phyloP scores from a whole-genome alignment of 1,140 invertebrate genomes.

The Conus betulinus region DNA sequence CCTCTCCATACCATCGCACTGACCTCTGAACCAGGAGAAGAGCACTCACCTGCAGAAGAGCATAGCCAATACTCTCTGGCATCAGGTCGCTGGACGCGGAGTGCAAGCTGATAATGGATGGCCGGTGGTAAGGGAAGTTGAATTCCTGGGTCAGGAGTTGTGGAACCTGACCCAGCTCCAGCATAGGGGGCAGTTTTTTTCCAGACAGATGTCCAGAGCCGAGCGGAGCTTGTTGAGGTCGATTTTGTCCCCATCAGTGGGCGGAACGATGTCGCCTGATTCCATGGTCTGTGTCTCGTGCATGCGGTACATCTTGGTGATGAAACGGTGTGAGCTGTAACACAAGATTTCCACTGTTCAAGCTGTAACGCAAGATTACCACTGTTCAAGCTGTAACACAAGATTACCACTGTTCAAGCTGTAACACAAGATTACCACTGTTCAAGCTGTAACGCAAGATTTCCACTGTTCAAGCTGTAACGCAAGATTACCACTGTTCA shows the following conservation, averaged over 20 bases:
- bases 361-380: too few relatives aligned
- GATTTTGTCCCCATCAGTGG: slow-evolving; percentile 30
- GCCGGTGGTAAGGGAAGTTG: slow-evolving; percentile 71
- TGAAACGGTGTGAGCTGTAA: slow-evolving; percentile 62
- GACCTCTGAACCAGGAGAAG: too few relatives aligned
- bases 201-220: slow-evolving; percentile 70
- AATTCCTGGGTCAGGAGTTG: slow-evolving; percentile 57
- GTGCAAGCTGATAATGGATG: slow-evolving; percentile 66
- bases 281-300: slow-evolving; percentile 72
- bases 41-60: slow-evolving; percentile 67
- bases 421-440: too few relatives aligned
- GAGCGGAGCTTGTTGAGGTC: slow-evolving; percentile 65
- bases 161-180: slow-evolving; percentile 67
- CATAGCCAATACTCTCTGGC: slow-evolving; percentile 72
- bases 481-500: too few relatives aligned
- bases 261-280: slow-evolving; percentile 51
- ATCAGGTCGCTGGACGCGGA: slow-evolving; percentile 64
- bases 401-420: too few relatives aligned
- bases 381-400: too few relatives aligned
- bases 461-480: too few relatives aligned
- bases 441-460: too few relatives aligned
- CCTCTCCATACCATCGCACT: too few relatives aligned
- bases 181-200: slow-evolving; percentile 69
- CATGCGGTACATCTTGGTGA: slow-evolving; percentile 66
- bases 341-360: too few relatives aligned